Conservation (phyloP, 1,140 invertebrate genomes). For the Homalodisca vitripennis region DNA sequence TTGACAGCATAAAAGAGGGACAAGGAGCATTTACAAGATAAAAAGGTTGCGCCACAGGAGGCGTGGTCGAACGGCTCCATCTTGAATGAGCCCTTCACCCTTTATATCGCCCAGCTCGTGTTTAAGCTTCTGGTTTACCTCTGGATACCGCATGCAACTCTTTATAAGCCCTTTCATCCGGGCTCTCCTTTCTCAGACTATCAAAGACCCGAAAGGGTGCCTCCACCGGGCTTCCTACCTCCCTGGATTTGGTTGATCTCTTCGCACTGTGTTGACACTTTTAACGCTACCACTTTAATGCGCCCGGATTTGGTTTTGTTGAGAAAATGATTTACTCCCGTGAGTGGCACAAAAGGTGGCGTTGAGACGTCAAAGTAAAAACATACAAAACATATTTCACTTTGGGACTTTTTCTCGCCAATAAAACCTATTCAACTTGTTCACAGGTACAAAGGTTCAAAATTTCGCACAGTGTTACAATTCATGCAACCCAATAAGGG, state of each 20-base stretch:
- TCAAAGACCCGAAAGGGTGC: neutral
- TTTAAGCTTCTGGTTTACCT: slow-evolving; percentile 24
- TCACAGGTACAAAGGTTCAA: too few relatives aligned
- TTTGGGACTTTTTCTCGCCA: too few relatives aligned
- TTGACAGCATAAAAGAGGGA: neutral
- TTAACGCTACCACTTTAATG: neutral
- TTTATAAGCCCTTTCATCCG: slow-evolving; percentile 21
- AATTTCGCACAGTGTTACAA: too few relatives aligned
- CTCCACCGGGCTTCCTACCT: neutral
- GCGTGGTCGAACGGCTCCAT: neutral
- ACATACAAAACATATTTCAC: too few relatives aligned
- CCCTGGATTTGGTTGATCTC: neutral
- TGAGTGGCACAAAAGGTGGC: neutral
- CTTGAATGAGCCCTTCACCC: slow-evolving; percentile 24
- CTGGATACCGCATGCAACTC: slow-evolving; percentile 22
- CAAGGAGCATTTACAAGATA: neutral
- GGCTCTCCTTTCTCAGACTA: slow-evolving; percentile 10
- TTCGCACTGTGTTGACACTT: slow-evolving; percentile 4
- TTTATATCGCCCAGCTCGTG: slow-evolving; percentile 11
- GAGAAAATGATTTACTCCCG: slow-evolving; percentile 10
- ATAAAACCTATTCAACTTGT: too few relatives aligned
- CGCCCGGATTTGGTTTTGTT: neutral
- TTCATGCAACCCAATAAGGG: too few relatives aligned
- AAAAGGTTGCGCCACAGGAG: slow-evolving; percentile 22
- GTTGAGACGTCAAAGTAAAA: neutral